These are phyloP conservation scores for Apogon talboti DNA, from an alignment of 2,797 vertebrate species.

Conservation along the genomic window DNA sequence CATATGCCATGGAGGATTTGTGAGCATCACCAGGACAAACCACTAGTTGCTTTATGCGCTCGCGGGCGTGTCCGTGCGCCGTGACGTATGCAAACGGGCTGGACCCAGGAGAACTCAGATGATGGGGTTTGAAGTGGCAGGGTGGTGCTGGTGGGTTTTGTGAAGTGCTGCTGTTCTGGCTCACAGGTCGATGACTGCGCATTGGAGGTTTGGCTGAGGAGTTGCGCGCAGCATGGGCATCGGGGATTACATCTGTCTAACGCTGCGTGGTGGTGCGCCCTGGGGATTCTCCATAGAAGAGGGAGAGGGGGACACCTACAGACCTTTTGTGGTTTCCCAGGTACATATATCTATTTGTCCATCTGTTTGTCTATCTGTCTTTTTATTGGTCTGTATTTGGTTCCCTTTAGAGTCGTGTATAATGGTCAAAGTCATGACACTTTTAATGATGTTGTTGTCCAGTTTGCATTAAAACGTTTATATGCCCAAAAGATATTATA, in stretches of 20 bases:
- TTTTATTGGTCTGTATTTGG: background rate
- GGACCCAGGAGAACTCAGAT: conserved; percentile 68
- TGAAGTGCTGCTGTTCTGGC: conserved; percentile 51
- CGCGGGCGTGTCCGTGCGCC: conserved; percentile 65
- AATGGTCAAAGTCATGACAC: background rate
- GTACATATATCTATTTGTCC: conserved; percentile 74
- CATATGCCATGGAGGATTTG: too few species aligned
- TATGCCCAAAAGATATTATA: background rate
- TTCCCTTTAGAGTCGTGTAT: background rate
- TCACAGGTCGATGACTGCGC: conserved; percentile 61
- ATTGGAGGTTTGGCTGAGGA: conserved; percentile 58
- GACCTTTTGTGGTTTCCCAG: conserved; percentile 90
- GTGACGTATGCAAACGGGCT: conserved; percentile 79
- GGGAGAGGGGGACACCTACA: conserved; percentile 86
- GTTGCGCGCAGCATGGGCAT: conserved; percentile 87
- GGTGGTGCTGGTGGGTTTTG: conserved; percentile 43
- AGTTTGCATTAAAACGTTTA: background rate
- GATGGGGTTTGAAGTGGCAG: conserved; percentile 68
- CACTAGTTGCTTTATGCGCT: conserved; percentile 50
- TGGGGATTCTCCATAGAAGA: conserved; percentile 94
- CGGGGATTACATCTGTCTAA: conserved; percentile 93
- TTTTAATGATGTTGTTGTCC: background rate
- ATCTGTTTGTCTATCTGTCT: background rate
- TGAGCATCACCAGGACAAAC: background rate
- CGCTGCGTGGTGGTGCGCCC: conserved; percentile 91